These are phyloP conservation scores for Vimba vimba DNA, from an alignment of 2,113 vertebrate genomes.

Conservation along the genomic window DNA sequence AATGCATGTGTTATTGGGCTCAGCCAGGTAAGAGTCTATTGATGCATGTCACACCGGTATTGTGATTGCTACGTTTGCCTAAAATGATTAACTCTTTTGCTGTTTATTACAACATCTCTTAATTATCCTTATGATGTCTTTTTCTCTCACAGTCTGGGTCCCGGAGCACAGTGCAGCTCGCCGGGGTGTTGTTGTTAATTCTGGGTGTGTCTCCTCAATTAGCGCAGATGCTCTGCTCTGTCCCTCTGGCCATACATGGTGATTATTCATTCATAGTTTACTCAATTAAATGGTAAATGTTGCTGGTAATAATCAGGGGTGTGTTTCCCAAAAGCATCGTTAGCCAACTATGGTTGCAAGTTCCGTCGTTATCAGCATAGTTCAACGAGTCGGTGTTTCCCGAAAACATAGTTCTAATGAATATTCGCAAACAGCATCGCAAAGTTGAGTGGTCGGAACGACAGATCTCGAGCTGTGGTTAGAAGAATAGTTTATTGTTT, in stretches of 20 bases:
- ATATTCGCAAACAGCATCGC: too few relatives aligned
- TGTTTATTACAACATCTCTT: not conserved
- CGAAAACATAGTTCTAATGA: too few relatives aligned
- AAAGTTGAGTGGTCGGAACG: too few relatives aligned
- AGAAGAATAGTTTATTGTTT: too few relatives aligned
- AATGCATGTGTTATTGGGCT: constrained; percentile 75
- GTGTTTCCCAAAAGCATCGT: too few relatives aligned
- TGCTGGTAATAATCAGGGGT: too few relatives aligned
- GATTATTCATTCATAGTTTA: constrained; percentile 33
- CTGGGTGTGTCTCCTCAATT: constrained; percentile 79
- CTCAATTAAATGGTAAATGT: too few relatives aligned
- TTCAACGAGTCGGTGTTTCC: too few relatives aligned
- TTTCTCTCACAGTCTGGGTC: constrained; percentile 72
- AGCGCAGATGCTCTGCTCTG: constrained; percentile 71
- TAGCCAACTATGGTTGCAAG: too few relatives aligned
- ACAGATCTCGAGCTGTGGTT: too few relatives aligned
- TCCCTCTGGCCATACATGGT: constrained; percentile 81
- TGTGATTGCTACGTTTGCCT: not conserved
- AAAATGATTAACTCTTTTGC: not conserved
- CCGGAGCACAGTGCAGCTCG: constrained; percentile 68
- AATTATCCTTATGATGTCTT: not conserved
- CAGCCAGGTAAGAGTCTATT: constrained; percentile 74
- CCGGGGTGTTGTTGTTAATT: constrained; percentile 68
- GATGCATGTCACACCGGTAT: not conserved
- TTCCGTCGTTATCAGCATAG: too few relatives aligned